These are phyloP conservation scores for Antennarius maculatus DNA, from an alignment of 2,797 vertebrate genomes.

Conservation along the genomic window DNA sequence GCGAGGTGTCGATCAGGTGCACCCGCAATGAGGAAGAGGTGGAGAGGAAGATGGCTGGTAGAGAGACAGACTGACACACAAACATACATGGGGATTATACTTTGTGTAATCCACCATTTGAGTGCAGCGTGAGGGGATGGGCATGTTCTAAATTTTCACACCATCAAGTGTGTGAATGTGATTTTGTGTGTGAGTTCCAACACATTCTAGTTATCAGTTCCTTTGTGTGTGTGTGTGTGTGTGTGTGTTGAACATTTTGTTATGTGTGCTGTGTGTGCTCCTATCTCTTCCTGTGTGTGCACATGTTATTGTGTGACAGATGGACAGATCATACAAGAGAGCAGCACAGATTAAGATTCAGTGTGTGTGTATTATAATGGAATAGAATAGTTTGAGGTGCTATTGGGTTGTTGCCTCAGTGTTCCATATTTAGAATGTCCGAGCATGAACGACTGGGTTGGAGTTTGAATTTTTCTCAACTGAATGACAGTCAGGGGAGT, in stretches of 20 bases:
- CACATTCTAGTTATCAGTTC: neutral
- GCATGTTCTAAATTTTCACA: constrained; percentile 67
- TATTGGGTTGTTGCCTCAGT: constrained; percentile 22
- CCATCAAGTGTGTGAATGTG: constrained; percentile 7
- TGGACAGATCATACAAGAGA: constrained; percentile 57
- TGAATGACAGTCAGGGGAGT: neutral
- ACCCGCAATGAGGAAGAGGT: neutral
- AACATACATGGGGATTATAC: constrained; percentile 74
- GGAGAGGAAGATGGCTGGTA: constrained; percentile 25
- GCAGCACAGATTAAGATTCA: constrained; percentile 66
- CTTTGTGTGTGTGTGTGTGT: constrained; percentile 1
- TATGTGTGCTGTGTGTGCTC: neutral
- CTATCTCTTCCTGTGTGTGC: constrained; percentile 9
- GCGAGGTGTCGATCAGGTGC: constrained; percentile 20
- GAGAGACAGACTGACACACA: constrained; percentile 41
- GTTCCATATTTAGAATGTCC: constrained; percentile 22
- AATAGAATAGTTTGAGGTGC: constrained; percentile 19
- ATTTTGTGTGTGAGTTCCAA: neutral
- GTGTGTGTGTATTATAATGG: constrained; percentile 7
- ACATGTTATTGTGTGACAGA: constrained; percentile 54
- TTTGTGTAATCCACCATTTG: constrained; percentile 72
- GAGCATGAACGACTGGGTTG: constrained; percentile 7
- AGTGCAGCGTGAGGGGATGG: constrained; percentile 58
- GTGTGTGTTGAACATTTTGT: neutral
- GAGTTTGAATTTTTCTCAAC: constrained; percentile 23